Evolutionary conservation across 2,113 vertebrate species (phyloP), one percentile per base, ranked within the genome.

Genomic region (Amblyornis subalaris): DNA sequence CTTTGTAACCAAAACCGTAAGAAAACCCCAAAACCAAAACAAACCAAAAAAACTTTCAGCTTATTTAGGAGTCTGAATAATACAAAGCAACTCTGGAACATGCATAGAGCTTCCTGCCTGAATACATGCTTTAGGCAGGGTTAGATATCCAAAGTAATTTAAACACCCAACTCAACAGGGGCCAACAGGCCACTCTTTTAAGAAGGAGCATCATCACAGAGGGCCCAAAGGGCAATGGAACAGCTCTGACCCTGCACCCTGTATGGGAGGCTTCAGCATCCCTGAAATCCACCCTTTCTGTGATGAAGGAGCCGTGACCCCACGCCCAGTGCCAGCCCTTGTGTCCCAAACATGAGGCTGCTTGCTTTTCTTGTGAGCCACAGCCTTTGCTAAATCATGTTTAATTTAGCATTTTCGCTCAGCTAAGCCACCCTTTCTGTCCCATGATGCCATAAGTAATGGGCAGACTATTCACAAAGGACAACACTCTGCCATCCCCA

Each of bases 361-460:
- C 35, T 16, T 51, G 38, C 10, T 55, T 5, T 81, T 24, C 17
- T 67, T 17, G 29, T 0, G 0, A 7, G 19, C 12, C 44, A 45
- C 19, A 25, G 38, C 38, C 28, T 26, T 31, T 60, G 10, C 19
- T 33, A 33, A 55, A 71, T 6, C 20, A 7, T 0, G 2, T 45
- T 60, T 40, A 51, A 19, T 44, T 70, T 2, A 47, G 28, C 24
- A 50, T 70, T 92, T 80, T 7, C 71, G 40, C 29, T 58, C 33
- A 62, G 19, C 18, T 15, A 70, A 42, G 23, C 7, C 5, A 33
- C 17, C 20, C 6, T 4, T 62, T 64, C 35, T 61, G 23, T 14
- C 54, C 22, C 26, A 42, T 6, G 1, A 0, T 0, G 10, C 9
- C 4, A 0, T 15, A 44, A 48, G 38, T 15, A 76, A 76, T 0